Conservation (phyloP, 2,888 invertebrate species). For the Xanthia icteritia region DNA sequence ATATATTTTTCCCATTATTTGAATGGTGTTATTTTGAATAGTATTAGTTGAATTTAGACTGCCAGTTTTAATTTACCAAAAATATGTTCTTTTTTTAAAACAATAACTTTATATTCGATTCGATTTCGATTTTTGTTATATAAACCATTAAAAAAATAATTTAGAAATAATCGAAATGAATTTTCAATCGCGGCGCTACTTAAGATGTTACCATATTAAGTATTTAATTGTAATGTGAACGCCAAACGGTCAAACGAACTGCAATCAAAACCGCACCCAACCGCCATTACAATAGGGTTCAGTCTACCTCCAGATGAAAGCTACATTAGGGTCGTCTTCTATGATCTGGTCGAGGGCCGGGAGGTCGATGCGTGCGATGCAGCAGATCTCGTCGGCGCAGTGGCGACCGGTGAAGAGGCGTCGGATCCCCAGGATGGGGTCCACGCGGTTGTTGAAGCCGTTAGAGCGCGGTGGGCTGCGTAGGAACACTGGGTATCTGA, state of each 20-base stretch:
- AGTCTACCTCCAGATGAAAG: constrained; percentile 94
- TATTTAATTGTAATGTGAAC: neutral
- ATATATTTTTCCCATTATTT: neutral
- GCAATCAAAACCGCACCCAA: constrained; percentile 24
- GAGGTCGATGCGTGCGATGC: constrained; percentile 93
- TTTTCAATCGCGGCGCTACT: neutral
- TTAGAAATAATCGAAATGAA: neutral
- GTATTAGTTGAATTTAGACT: neutral
- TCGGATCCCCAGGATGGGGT: constrained; percentile 86
- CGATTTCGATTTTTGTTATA: neutral
- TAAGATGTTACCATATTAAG: neutral
- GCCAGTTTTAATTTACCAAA: neutral
- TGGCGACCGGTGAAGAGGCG: constrained; percentile 94
- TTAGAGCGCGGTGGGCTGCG: constrained; percentile 74
- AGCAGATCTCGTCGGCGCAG: constrained; percentile 97
- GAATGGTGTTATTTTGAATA: neutral
- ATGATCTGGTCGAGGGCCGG: constrained; percentile 95
- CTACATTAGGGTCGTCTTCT: constrained; percentile 95
- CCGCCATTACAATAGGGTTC: neutral
- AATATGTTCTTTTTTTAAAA: neutral
- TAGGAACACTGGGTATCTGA: constrained; percentile 84
- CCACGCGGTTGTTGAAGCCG: constrained; percentile 75
- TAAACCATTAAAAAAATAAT: neutral
- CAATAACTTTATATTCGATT: too few species aligned
- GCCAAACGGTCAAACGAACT: constrained; percentile 28